These are phyloP conservation scores for Elaphurus davidianus DNA, from an alignment of 2,113 vertebrate species.

Conservation along the genomic window DNA sequence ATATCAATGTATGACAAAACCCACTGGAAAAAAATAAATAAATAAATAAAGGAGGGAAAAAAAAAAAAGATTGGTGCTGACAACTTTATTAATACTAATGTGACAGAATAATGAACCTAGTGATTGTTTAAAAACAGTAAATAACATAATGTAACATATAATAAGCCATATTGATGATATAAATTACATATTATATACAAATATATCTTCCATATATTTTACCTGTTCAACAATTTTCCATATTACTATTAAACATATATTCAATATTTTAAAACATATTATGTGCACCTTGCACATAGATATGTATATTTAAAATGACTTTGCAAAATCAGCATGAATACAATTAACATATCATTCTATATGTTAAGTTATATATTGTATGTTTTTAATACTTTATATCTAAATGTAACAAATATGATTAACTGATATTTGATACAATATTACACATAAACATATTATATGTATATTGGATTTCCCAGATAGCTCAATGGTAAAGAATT, in stretches of 20 bases:
- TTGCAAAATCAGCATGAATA: not conserved
- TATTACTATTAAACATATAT: not conserved
- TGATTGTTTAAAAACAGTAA: not conserved
- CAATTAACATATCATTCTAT: not conserved
- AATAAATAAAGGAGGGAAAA: too few relatives aligned
- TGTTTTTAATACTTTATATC: not conserved
- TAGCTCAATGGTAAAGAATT: not conserved
- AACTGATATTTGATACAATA: not conserved
- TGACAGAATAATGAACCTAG: not conserved
- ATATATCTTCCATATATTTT: not conserved
- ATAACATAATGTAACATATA: not conserved
- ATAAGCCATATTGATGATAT: not conserved
- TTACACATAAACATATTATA: not conserved
- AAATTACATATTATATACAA: not conserved
- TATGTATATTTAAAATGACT: not conserved
- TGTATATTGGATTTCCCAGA: not conserved
- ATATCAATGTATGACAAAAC: too few relatives aligned
- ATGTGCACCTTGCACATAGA: not conserved
- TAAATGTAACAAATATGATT: not conserved
- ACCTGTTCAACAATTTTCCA: not conserved
- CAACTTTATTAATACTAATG: not conserved
- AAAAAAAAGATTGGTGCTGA: not conserved
- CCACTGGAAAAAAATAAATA: too few relatives aligned
- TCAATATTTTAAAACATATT: not conserved
- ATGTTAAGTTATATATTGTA: not conserved